Evolutionary conservation across 1,140 invertebrate species (phyloP).

Genomic region (Pseudomyrmex sp.): DNA sequence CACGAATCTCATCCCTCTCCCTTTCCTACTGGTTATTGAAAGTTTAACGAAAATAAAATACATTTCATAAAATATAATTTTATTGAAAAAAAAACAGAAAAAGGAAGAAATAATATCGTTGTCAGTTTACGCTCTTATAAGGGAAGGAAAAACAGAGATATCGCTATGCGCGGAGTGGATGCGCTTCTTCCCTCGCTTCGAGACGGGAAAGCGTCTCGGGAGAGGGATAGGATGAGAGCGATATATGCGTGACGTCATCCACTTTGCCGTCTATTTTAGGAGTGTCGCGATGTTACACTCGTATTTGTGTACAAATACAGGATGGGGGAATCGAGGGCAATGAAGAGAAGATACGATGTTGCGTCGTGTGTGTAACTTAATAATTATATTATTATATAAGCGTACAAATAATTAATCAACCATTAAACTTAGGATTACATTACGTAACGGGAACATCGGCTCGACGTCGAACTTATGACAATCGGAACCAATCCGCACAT

Average conservation of each 20-base stretch:
- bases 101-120: not conserved
- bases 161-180: not conserved
- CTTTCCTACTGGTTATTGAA: not conserved
- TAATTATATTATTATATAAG: slow-evolving; percentile 76
- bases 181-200: slow-evolving; percentile 41
- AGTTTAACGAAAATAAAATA: no score
- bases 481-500: slow-evolving; percentile 48
- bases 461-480: slow-evolving; percentile 29
- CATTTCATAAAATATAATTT: not conserved
- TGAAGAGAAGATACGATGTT: slow-evolving; percentile 24
- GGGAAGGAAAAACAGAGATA: not conserved
- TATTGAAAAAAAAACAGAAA: not conserved
- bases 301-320: slow-evolving; percentile 47
- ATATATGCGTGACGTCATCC: slow-evolving; percentile 76
- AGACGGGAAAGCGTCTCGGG: slow-evolving; percentile 61
- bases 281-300: slow-evolving; percentile 73
- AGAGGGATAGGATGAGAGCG: slow-evolving; percentile 65
- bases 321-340: slow-evolving; percentile 48
- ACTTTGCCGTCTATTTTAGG: slow-evolving; percentile 80
- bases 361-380: slow-evolving; percentile 78
- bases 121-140: not conserved
- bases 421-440: slow-evolving; percentile 73
- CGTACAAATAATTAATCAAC: slow-evolving; percentile 83
- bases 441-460: slow-evolving; percentile 65
- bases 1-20: not conserved